A percentile compares a stretch with the other conserved stretches of the same genome.
These are phyloP conservation scores for Uropsilus gracilis DNA, from an alignment of 2,113 vertebrate genomes.

Conservation along the genomic window DNA sequence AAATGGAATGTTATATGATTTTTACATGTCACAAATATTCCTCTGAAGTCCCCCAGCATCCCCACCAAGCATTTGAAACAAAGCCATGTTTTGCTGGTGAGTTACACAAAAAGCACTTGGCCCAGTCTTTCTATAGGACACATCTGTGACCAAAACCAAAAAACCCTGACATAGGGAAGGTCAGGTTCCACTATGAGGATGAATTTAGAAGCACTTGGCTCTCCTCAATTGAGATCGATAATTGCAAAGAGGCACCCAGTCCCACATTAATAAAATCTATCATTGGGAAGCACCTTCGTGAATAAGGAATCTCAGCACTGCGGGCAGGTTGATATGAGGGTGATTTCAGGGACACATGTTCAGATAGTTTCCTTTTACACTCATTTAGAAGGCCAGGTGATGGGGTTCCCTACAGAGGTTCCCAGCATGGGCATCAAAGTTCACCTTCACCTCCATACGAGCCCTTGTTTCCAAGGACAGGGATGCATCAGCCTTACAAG, in stretches of 20 bases:
- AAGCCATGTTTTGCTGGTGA: neutral
- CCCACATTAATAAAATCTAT: neutral
- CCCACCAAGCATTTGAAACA: neutral
- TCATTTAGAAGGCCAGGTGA: neutral
- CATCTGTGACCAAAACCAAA: too few relatives aligned
- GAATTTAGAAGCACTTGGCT: neutral
- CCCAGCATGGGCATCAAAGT: too few relatives aligned
- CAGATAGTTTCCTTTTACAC: neutral
- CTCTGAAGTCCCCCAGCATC: neutral
- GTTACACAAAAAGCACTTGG: neutral
- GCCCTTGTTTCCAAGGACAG: too few relatives aligned
- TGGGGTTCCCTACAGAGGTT: too few relatives aligned
- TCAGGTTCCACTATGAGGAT: neutral
- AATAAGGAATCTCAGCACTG: neutral
- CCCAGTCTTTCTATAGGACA: too few relatives aligned
- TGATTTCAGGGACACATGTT: neutral
- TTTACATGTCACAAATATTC: neutral
- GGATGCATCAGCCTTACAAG: too few relatives aligned
- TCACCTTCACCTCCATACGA: too few relatives aligned
- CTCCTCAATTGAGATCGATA: neutral
- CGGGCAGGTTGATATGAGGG: neutral
- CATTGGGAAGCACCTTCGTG: neutral
- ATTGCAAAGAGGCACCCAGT: neutral
- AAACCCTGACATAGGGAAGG: too few relatives aligned
- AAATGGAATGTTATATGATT: neutral